Evolutionary conservation across 2,113 vertebrate genomes (phyloP), one percentile per base, ranked within the genome.

Genomic region (Grammomys surdaster): DNA sequence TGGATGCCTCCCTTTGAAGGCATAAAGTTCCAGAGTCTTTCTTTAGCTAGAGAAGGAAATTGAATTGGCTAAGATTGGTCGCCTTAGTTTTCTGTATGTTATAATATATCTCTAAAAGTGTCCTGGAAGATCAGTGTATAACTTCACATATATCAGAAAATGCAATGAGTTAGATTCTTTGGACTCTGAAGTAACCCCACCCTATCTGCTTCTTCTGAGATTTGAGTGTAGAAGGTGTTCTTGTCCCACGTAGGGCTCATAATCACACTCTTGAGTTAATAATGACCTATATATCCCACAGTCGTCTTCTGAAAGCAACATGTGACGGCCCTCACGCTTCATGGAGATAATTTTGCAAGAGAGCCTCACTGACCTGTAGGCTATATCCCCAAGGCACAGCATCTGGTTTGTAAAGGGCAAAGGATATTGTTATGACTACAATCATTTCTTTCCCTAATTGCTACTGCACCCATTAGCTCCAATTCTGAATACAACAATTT

Each of bases 21-120:
- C 9, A 24, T 24, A 75, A 75, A 28, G 31, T 5, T 19, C 88
- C 43, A 40, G 26, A 78, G 10, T 40, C 31, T 77, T 93, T 77
- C 26, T 46, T 96, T 76, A 94, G 67, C 72, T 78, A 43, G 3
- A 19, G 88, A 36, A 93, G 54, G 81, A 95, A 75, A 94, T 2
- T 43, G 36, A 88, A 17, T 80, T 84, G 19, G 9, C 28, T 43
- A 70, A 70, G 1, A 78, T 33, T 10, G 19, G 20, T 12, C 51
- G n/a, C 22, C 14, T 84, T 89, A 67, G 24, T 93, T 92, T 84
- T 6, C 87, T 17, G 26, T 33, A 3, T 43, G 48, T 77, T 46
- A 82, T 81, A 90, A 46, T 48, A 12, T 75, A 63, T 65, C 56
- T 88, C 60, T 81, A 46, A 94, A 88, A 58, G 31, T 63, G 36